Conservation (phyloP, 2,888 invertebrate species). For the Eledona agricola region DNA sequence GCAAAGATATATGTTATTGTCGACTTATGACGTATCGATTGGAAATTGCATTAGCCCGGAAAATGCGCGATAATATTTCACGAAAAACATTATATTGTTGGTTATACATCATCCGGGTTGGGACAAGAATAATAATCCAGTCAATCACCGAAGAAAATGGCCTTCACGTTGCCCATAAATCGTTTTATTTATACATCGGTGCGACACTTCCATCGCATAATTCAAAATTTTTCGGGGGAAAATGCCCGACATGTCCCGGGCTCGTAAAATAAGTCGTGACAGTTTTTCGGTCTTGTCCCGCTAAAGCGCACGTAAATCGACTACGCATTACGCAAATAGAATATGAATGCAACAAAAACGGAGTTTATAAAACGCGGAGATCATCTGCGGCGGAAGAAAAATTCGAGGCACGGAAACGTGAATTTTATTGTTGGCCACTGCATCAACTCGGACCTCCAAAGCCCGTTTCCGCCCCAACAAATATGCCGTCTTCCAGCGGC, state of each 20-base stretch:
- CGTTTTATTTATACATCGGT: constrained; percentile 24
- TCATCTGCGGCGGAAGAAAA: constrained; percentile 26
- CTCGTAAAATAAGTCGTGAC: constrained; percentile 35
- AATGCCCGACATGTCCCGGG: constrained; percentile 21
- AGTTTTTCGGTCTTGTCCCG: constrained; percentile 29
- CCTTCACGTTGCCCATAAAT: constrained; percentile 24
- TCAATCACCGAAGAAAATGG: constrained; percentile 33
- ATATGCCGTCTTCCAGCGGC: no score
- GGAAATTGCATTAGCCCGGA: constrained; percentile 37
- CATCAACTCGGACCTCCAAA: background rate
- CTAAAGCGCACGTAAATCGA: constrained; percentile 41
- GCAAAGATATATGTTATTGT: constrained; percentile 38
- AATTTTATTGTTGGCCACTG: constrained; percentile 23
- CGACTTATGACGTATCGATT: constrained; percentile 37
- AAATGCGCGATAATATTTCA: constrained; percentile 38
- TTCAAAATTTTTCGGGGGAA: constrained; percentile 18
- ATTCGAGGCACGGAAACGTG: constrained; percentile 29
- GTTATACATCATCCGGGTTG: constrained; percentile 31
- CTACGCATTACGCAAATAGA: constrained; percentile 41
- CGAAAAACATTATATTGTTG: constrained; percentile 32
- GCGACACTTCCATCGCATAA: constrained; percentile 22
- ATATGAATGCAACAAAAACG: constrained; percentile 37
- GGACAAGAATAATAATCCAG: constrained; percentile 38
- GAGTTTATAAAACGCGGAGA: constrained; percentile 26
- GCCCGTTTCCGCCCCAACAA: no score